Conservation (phyloP, 37 sponge, comb jelly and placozoan species). For the Theonella swinhoei region DNA sequence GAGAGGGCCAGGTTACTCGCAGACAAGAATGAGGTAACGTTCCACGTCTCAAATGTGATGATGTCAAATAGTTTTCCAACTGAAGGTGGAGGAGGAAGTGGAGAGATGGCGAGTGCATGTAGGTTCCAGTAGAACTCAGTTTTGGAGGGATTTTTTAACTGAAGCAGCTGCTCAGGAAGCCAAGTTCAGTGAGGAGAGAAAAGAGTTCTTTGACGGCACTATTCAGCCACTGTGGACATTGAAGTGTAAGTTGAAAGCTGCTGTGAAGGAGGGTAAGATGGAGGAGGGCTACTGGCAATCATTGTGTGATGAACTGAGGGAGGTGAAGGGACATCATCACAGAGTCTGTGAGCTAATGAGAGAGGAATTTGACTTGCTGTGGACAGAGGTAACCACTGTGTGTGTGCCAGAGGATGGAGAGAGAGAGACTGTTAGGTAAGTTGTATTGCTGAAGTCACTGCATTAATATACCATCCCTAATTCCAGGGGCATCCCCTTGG, state of each 20-base stretch:
- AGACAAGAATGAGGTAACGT: neutral
- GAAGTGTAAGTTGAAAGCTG: slow-evolving; percentile 24
- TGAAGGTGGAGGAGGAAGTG: slow-evolving; percentile 6
- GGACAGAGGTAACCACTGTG: neutral
- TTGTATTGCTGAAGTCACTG: neutral
- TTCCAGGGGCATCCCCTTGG: slow-evolving; percentile 19
- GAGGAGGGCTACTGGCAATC: neutral
- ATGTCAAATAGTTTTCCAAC: too few relatives aligned
- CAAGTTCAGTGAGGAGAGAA: slow-evolving; percentile 20
- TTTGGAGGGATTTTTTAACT: neutral
- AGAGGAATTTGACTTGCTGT: slow-evolving; percentile 2
- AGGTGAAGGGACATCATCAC: slow-evolving; percentile 19
- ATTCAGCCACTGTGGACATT: slow-evolving; percentile 24
- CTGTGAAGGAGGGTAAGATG: neutral
- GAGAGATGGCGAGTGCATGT: slow-evolving; percentile 21
- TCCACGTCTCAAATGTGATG: too few relatives aligned
- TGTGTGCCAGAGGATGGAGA: neutral
- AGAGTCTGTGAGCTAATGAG: neutral
- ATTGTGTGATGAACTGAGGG: slow-evolving; percentile 1
- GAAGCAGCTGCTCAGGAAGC: slow-evolving; percentile 26
- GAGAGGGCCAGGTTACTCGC: slow-evolving; percentile 14
- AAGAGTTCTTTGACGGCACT: slow-evolving; percentile 29
- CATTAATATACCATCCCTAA: neutral
- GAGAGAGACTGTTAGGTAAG: neutral
- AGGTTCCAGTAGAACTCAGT: neutral